These are phyloP conservation scores for Heliconius erato DNA, from an alignment of 2,888 invertebrate genomes.

Conservation along the genomic window DNA sequence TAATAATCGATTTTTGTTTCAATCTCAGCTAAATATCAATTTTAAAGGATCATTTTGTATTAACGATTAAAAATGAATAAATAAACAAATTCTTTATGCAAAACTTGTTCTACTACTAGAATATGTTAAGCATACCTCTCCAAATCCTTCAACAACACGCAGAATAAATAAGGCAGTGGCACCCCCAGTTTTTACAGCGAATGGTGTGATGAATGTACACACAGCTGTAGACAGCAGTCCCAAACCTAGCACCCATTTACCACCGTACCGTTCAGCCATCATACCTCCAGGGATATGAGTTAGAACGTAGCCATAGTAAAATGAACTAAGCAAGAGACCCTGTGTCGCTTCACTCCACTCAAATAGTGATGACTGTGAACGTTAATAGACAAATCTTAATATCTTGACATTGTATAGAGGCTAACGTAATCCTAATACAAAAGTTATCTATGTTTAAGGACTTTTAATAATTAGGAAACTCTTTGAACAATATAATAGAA, in stretches of 20 bases:
- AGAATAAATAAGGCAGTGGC: conserved; percentile 84
- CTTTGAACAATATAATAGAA: neutral
- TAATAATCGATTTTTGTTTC: no score
- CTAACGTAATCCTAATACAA: neutral
- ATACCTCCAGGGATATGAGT: conserved; percentile 94
- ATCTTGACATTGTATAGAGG: neutral
- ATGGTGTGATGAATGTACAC: conserved; percentile 92
- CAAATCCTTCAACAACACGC: conserved; percentile 85
- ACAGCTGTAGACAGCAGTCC: conserved; percentile 93
- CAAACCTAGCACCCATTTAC: conserved; percentile 92
- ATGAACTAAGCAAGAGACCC: conserved; percentile 92
- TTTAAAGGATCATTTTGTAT: neutral
- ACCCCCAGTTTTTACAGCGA: conserved; percentile 87
- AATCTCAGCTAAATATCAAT: neutral
- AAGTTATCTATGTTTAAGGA: neutral
- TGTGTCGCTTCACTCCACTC: conserved; percentile 90
- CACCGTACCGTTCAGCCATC: conserved; percentile 92
- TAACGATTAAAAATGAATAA: no score
- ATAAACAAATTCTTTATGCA: neutral
- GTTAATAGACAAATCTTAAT: neutral
- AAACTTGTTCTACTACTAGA: neutral
- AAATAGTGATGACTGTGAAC: conserved; percentile 64
- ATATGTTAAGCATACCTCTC: conserved; percentile 85
- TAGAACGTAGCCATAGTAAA: conserved; percentile 94
- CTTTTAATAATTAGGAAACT: neutral